Evolutionary conservation across 2,113 vertebrate species (phyloP).

Genomic region (Hystrix cristata): DNA sequence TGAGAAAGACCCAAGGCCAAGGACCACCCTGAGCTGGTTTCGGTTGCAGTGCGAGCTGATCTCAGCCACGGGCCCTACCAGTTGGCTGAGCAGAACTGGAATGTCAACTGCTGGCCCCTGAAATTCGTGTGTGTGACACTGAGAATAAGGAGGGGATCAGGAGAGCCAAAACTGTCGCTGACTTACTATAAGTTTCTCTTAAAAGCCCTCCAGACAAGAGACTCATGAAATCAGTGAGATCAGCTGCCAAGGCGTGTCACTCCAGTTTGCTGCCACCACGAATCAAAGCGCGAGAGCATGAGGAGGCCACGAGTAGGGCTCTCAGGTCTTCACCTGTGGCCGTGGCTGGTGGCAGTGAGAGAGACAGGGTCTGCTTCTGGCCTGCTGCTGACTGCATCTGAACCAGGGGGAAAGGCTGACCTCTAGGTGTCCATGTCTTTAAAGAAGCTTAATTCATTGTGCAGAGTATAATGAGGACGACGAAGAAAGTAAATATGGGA

Average conservation of each 20-base stretch:
- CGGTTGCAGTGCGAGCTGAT: not conserved
- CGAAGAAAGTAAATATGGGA: not conserved
- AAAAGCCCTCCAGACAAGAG: conserved; percentile 59
- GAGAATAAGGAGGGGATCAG: conserved; percentile 41
- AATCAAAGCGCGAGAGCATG: not conserved
- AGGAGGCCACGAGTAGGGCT: not conserved
- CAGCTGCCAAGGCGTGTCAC: conserved; percentile 7
- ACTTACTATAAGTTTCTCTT: conserved; percentile 20
- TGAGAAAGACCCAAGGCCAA: not conserved
- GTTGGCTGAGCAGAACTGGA: not conserved
- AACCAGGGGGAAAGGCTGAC: not conserved
- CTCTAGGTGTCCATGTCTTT: not conserved
- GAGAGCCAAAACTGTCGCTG: not conserved
- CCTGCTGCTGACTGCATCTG: not conserved
- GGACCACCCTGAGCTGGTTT: not conserved
- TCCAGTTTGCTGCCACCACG: not conserved
- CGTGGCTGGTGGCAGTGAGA: not conserved
- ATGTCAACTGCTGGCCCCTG: not conserved
- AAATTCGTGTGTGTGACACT: conserved; percentile 40
- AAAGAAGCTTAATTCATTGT: not conserved
- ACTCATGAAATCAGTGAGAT: not conserved
- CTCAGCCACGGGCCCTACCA: not conserved
- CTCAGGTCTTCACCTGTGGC: not conserved
- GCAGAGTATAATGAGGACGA: not conserved
- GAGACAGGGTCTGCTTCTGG: not conserved